phyloP scores from a whole-genome alignment of 1,140 invertebrate species.

The Drosophila bipectinata region DNA sequence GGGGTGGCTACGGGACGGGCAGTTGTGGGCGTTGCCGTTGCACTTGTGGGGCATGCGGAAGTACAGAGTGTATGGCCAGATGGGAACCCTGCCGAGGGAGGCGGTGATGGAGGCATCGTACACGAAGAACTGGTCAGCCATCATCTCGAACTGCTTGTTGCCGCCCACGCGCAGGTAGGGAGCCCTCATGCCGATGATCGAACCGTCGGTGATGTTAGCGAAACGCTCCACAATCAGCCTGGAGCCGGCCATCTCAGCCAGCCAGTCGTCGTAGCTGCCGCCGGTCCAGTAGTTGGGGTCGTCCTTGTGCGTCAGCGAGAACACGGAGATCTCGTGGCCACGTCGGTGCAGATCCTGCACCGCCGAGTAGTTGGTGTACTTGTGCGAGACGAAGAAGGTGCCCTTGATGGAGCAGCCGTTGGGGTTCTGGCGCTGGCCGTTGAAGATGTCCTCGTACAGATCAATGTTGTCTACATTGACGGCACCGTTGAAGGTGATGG shows the following conservation, averaged over 20 bases:
- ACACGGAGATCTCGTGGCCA: constrained; percentile 97
- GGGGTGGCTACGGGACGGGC: constrained; percentile 94
- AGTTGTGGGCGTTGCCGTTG: constrained; percentile 96
- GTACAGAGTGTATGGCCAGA: constrained; percentile 98
- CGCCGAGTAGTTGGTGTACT: constrained; percentile 97
- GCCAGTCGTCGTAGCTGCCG: constrained; percentile 95
- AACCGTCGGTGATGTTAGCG: constrained; percentile 95
- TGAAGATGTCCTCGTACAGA: constrained; percentile 95
- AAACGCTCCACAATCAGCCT: constrained; percentile 94
- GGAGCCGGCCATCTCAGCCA: constrained; percentile 97
- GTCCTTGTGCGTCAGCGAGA: constrained; percentile 96
- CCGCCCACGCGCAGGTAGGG: constrained; percentile 96
- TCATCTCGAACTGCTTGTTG: constrained; percentile 98
- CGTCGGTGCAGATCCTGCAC: constrained; percentile 95
- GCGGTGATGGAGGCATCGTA: constrained; percentile 97
- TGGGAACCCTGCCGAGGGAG: constrained; percentile 93
- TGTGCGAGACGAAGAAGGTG: constrained; percentile 98
- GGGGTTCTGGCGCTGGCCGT: constrained; percentile 92
- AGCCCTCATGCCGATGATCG: constrained; percentile 94
- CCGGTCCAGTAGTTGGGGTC: constrained; percentile 95
- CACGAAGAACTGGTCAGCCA: constrained; percentile 97
- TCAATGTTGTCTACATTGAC: constrained; percentile 97
- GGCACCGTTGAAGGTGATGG: constrained; percentile 96
- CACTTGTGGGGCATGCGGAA: constrained; percentile 98
- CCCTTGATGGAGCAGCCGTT: constrained; percentile 97